Evolutionary conservation across 2,888 invertebrate genomes (phyloP).

Genomic region (Chymomyza fuscimana): DNA sequence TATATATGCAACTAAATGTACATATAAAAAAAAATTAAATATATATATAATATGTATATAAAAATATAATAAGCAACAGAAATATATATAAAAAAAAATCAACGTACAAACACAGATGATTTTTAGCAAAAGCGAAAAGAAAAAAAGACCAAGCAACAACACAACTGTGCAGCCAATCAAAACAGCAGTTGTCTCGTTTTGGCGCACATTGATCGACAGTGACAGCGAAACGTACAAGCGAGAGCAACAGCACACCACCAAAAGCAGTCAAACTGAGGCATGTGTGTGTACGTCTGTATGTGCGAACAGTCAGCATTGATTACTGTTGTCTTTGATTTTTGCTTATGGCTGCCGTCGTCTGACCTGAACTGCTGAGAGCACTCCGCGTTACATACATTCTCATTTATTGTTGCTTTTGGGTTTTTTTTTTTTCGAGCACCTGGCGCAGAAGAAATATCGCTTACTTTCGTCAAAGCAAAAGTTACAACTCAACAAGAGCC

Average conservation of each 20-base stretch:
- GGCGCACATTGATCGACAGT: slow-evolving; percentile 45
- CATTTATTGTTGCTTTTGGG: neutral
- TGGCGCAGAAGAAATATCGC: slow-evolving; percentile 61
- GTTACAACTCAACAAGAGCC: slow-evolving; percentile 31
- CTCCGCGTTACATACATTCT: slow-evolving; percentile 6
- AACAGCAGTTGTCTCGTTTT: slow-evolving; percentile 69
- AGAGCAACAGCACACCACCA: slow-evolving; percentile 46
- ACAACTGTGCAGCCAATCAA: slow-evolving; percentile 63
- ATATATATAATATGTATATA: slow-evolving; percentile 37
- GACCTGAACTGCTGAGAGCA: slow-evolving; percentile 48
- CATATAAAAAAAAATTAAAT: neutral
- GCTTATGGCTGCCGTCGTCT: slow-evolving; percentile 56
- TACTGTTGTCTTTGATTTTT: slow-evolving; percentile 60
- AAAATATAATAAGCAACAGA: slow-evolving; percentile 59
- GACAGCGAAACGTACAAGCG: slow-evolving; percentile 38
- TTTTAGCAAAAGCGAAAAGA: slow-evolving; percentile 66
- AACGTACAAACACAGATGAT: slow-evolving; percentile 70
- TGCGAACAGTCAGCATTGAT: slow-evolving; percentile 55
- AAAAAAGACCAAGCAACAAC: slow-evolving; percentile 47
- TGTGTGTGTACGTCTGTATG: slow-evolving; percentile 27
- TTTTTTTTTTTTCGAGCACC: slow-evolving; percentile 47
- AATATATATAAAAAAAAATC: slow-evolving; percentile 54
- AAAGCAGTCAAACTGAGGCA: slow-evolving; percentile 66
- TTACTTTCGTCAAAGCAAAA: slow-evolving; percentile 54
- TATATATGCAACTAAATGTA: slow-evolving; percentile 2